Evolutionary conservation across 1,140 invertebrate genomes (phyloP).

Genomic region (Saccostrea cuccullata): DNA sequence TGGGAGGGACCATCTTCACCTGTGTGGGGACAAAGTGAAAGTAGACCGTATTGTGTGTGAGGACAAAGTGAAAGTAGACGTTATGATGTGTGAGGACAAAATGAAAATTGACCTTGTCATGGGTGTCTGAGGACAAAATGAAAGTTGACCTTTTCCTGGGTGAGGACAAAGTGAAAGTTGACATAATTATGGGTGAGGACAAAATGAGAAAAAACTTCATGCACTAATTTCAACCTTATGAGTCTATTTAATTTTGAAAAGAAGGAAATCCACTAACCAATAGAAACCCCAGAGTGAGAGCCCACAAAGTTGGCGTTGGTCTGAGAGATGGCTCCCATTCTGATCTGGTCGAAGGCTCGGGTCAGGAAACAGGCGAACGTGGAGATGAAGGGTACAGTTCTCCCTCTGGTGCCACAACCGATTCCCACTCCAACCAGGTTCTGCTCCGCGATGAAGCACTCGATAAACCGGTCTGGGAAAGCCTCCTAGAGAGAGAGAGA

Average conservation of each 20-base stretch:
- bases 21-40: slow-evolving; percentile 58
- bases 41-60: neutral
- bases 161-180: no score
- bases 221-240: no score
- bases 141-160: no score
- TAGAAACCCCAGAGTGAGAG: slow-evolving; percentile 97
- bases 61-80: no score
- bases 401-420: slow-evolving; percentile 90
- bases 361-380: slow-evolving; percentile 99
- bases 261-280: slow-evolving; percentile 80
- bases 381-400: slow-evolving; percentile 94
- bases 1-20: slow-evolving; percentile 99
- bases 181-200: no score
- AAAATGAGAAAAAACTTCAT: no score
- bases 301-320: slow-evolving; percentile 97
- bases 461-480: slow-evolving; percentile 89
- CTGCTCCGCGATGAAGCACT: slow-evolving; percentile 99
- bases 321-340: slow-evolving; percentile 99
- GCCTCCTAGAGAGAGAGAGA: slow-evolving; percentile 70
- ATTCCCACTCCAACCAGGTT: slow-evolving; percentile 97
- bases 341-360: slow-evolving; percentile 95
- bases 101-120: no score
- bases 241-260: no score
- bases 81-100: no score
- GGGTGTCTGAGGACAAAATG: no score